Conservation (phyloP, 2,797 vertebrate species). For the Staurois parvus region DNA sequence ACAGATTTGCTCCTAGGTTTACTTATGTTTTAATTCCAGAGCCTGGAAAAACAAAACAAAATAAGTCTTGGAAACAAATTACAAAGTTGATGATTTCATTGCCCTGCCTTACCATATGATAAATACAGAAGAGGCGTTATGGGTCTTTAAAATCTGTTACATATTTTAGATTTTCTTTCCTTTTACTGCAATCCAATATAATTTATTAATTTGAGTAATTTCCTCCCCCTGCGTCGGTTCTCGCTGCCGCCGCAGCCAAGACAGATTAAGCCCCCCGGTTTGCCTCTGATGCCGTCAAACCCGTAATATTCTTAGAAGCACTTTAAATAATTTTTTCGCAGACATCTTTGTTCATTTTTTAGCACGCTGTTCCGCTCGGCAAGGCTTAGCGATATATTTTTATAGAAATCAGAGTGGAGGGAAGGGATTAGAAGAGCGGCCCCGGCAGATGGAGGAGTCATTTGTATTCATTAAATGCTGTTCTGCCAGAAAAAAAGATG, state of each 20-base stretch:
- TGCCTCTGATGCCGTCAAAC: not conserved
- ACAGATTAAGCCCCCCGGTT: conserved; percentile 10
- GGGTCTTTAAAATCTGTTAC: not conserved
- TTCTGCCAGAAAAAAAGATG: conserved; percentile 26
- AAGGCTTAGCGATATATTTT: conserved; percentile 32
- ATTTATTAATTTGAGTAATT: not conserved
- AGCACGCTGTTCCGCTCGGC: conserved; percentile 7
- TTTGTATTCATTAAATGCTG: conserved; percentile 53
- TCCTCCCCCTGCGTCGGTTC: not conserved
- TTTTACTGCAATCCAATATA: not conserved
- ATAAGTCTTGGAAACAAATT: too few species aligned
- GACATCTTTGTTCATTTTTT: conserved; percentile 36
- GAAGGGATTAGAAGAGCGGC: conserved; percentile 24
- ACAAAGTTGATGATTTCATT: not conserved
- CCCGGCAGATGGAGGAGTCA: conserved; percentile 43
- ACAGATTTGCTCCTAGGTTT: too few species aligned
- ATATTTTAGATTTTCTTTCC: not conserved
- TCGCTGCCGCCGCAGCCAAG: not conserved
- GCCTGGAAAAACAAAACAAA: too few species aligned
- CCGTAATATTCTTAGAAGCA: conserved; percentile 23
- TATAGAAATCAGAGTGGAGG: conserved; percentile 33
- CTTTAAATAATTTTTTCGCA: conserved; percentile 23
- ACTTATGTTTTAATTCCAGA: too few species aligned
- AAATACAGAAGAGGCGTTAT: not conserved
- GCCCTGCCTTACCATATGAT: not conserved